Evolutionary conservation across 2,113 vertebrate genomes (phyloP).

Genomic region (Ceyx cyanopectus): DNA sequence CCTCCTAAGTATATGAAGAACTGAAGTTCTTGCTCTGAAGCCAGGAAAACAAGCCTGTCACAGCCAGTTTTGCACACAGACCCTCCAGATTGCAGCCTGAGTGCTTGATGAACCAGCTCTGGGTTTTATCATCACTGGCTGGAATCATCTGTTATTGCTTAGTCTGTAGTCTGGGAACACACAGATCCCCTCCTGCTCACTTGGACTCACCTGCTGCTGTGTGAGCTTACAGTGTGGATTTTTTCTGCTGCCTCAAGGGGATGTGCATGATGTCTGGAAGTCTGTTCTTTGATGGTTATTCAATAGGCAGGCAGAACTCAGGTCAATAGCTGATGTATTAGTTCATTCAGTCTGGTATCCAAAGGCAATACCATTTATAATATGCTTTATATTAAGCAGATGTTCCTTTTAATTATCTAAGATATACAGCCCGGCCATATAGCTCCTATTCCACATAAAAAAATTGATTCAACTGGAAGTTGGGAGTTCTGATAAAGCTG

Average conservation of each 20-base stretch:
- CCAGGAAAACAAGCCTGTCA: not conserved
- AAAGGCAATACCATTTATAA: constrained; percentile 38
- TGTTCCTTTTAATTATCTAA: constrained; percentile 44
- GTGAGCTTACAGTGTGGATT: constrained; percentile 14
- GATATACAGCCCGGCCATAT: not conserved
- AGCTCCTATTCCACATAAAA: not conserved
- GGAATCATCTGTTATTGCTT: constrained; percentile 19
- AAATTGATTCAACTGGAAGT: not conserved
- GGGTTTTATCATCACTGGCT: not conserved
- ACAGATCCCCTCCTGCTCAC: not conserved
- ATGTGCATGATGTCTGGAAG: not conserved
- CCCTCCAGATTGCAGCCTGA: not conserved
- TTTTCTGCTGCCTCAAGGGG: not conserved
- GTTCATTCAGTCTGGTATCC: constrained; percentile 1
- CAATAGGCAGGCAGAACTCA: not conserved
- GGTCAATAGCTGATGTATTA: not conserved
- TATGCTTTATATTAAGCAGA: constrained; percentile 20
- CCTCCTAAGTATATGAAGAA: not conserved
- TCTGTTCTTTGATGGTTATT: constrained; percentile 15
- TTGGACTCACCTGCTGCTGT: constrained; percentile 20
- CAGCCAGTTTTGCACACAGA: not conserved
- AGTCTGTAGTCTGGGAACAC: not conserved
- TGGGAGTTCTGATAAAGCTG: not conserved
- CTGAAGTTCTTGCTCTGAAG: not conserved
- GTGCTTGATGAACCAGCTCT: not conserved